Base-by-base conservation (phyloP, 2,888 invertebrate genomes). In the Oeneis ivallda region DNA sequence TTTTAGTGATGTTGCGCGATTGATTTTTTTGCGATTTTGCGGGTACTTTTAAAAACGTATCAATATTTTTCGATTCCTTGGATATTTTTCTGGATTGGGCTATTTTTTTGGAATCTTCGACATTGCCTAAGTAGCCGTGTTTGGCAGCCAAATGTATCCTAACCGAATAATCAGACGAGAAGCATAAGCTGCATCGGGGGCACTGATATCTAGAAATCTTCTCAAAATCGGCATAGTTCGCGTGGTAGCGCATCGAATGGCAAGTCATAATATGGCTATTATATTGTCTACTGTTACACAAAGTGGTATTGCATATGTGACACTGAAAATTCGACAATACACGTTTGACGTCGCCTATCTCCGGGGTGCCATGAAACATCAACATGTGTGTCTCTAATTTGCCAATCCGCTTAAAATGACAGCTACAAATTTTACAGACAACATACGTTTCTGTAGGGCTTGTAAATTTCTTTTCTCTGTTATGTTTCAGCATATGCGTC, bases 131-230 rank as follows among this genome's bases (percentile, higher is more conserved):
- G 19, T 43, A 11, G 1, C 52, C 41, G 6, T 73, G 74, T n/a
- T 68, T 49, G 0, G 53, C n/a, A 0, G 61, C 50, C 2, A 45
- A 52, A 50, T 74, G 74, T 26, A 68, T 70, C 0, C 62, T 64
- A 34, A 68, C 58, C 4, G 65, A 56, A 37, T 67, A 58, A 1
- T 62, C 62, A 0, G 64, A 64, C 2, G 65, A 56, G 26, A 70
- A 74, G 0, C 49, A 49, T 7, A 59, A 15, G 2, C 60, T 64
- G 41, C 74, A 74, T 1, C 64, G 47, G 0, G 45, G 64, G 43
- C 74, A 74, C 43, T 67, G 50, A 5, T 67, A 56, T 39, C 63
- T 37, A 8, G 39, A 34, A 10, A 3, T 41, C 2, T 45, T n/a
- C 1, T 39, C 13, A 19, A n/a, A 32, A 15, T 47, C 43, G 5